Evolutionary conservation across 2,888 invertebrate genomes (phyloP).

Genomic region (Anodontia alba): DNA sequence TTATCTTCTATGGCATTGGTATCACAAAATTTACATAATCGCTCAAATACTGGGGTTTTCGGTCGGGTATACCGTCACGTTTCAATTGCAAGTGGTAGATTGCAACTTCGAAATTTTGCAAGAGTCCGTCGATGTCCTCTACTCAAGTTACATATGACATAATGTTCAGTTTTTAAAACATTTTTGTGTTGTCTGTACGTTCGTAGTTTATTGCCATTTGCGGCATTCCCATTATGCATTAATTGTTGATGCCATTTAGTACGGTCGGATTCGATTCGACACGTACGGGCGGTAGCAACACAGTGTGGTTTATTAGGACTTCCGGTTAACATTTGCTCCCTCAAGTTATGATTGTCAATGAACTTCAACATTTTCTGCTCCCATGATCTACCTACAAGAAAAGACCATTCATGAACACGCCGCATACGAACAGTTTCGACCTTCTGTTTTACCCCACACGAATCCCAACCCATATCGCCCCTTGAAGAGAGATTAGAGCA

Average conservation of each 20-base stretch:
- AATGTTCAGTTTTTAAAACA: slow-evolving; percentile 7
- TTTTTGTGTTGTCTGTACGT: slow-evolving; percentile 11
- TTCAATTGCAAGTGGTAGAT: slow-evolving; percentile 6
- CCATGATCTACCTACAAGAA: neutral
- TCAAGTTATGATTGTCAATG: neutral
- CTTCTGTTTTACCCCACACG: slow-evolving; percentile 4
- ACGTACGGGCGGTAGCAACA: neutral
- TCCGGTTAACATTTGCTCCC: neutral
- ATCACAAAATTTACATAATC: neutral
- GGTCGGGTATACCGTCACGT: neutral
- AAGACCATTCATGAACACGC: neutral
- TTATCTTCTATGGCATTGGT: neutral
- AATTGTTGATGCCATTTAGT: neutral
- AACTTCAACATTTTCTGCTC: neutral
- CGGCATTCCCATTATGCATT: neutral
- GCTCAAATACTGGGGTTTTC: neutral
- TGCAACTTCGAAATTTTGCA: slow-evolving; percentile 1
- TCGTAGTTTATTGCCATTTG: slow-evolving; percentile 7
- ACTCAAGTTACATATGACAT: neutral
- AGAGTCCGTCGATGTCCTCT: neutral
- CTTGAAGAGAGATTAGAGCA: slow-evolving; percentile 2
- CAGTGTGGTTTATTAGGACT: neutral
- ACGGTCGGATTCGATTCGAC: neutral
- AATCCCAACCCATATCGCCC: slow-evolving; percentile 10
- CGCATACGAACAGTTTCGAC: neutral